Conservation (phyloP, 92 coral and sea anemone genomes). For the Metridium senile region DNA sequence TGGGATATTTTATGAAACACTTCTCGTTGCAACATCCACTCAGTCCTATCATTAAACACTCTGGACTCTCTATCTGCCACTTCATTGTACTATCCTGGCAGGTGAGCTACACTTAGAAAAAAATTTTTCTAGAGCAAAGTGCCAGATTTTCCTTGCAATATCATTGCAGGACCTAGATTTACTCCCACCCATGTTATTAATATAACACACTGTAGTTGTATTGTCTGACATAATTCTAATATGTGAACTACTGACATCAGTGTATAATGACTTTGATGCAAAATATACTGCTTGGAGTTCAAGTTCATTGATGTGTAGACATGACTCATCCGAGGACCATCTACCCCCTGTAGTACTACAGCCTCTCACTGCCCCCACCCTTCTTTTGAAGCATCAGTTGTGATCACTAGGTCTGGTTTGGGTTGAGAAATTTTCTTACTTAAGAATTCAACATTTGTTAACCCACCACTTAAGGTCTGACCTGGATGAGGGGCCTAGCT, state of each 20-base stretch:
- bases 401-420: slow-evolving; percentile 10
- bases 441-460: no score
- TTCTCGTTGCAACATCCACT: slow-evolving; percentile 29
- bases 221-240: slow-evolving; percentile 26
- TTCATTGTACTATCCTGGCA: slow-evolving; percentile 10
- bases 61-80: slow-evolving; percentile 25
- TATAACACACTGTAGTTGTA: slow-evolving; percentile 37
- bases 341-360: slow-evolving; percentile 17
- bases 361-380: slow-evolving; percentile 45
- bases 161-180: slow-evolving; percentile 25
- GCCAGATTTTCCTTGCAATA: slow-evolving; percentile 10
- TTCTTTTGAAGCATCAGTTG: slow-evolving; percentile 43
- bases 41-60: slow-evolving; percentile 28
- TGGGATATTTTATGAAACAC: slow-evolving; percentile 10
- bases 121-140: background rate
- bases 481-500: slow-evolving; percentile 5
- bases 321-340: slow-evolving; percentile 28
- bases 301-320: slow-evolving; percentile 36
- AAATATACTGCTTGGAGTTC: slow-evolving; percentile 45
- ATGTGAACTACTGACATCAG: slow-evolving; percentile 6
- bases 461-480: slow-evolving; percentile 16
- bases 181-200: slow-evolving; percentile 44
- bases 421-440: slow-evolving; percentile 4
- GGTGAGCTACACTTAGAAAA: slow-evolving; percentile 11
- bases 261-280: slow-evolving; percentile 26